Conservation (phyloP, 2,888 invertebrate genomes). For the Anthophora plumipes region DNA sequence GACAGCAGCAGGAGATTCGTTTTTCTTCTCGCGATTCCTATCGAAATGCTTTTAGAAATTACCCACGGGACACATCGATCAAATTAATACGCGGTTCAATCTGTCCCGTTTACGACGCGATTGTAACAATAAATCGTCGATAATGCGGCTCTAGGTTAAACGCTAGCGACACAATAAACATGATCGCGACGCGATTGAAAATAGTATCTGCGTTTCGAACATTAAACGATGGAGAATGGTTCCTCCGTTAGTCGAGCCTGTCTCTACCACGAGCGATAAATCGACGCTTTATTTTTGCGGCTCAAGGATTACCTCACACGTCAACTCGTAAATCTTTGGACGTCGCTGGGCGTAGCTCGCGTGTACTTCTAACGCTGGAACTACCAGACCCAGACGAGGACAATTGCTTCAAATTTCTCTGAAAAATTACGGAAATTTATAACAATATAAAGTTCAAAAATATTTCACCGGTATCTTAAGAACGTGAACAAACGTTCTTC, state of each 20-base stretch:
- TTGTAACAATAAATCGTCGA: conserved; percentile 29
- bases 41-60: not conserved
- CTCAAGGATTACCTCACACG: conserved; percentile 41
- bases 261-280: conserved; percentile 39
- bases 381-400: not conserved
- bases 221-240: conserved; percentile 38
- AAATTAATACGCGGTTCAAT: not conserved
- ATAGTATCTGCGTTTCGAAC: not conserved
- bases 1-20: not conserved
- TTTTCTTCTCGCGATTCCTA: not conserved
- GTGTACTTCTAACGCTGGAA: no score
- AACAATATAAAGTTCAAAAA: no score
- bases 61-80: not conserved
- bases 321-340: conserved; percentile 41
- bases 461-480: no score
- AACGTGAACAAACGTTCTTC: no score
- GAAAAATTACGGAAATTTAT: no score
- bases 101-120: not conserved
- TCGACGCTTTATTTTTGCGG: conserved; percentile 48
- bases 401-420: no score
- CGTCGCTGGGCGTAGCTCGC: conserved; percentile 1
- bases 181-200: not conserved
- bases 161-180: conserved; percentile 34
- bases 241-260: conserved; percentile 8
- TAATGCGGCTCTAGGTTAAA: conserved; percentile 28